phyloP scores from a whole-genome alignment of 2,113 vertebrate species.

The Tupaia tana region DNA sequence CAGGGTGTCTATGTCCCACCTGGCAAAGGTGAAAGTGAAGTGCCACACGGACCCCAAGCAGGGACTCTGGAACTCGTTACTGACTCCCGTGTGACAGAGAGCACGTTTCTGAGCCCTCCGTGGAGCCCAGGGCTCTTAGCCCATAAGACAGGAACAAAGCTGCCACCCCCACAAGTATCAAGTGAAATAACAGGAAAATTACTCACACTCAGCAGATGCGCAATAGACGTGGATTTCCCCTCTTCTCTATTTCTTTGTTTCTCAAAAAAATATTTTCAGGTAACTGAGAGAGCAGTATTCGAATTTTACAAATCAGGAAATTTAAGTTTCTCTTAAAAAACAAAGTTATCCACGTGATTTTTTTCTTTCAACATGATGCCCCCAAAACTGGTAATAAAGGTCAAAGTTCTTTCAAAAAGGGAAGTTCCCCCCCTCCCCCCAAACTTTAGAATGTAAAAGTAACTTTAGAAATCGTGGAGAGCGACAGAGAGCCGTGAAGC shows the following conservation, averaged over 20 bases:
- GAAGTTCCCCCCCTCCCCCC: too few species aligned
- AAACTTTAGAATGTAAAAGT: not conserved
- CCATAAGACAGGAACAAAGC: not conserved
- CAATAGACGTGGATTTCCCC: not conserved
- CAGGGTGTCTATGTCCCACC: not conserved
- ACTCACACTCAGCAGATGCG: not conserved
- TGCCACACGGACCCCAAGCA: not conserved
- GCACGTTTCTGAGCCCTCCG: not conserved
- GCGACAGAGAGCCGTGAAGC: not conserved
- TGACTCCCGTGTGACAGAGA: not conserved
- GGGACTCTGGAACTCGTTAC: not conserved
- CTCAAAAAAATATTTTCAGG: not conserved
- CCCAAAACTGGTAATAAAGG: constrained; percentile 28
- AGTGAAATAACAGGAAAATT: not conserved
- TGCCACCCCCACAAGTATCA: not conserved
- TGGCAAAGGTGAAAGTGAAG: constrained; percentile 38
- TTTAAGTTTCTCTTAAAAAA: not conserved
- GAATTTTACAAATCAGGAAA: constrained; percentile 17
- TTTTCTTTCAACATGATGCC: not conserved
- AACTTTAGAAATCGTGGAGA: not conserved
- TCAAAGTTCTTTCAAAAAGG: not conserved
- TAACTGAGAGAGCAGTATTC: not conserved
- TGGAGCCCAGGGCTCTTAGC: not conserved
- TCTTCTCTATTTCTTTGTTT: not conserved
- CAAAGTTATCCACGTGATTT: not conserved